These are phyloP conservation scores for Myotis daubentonii DNA, from an alignment of 2,797 vertebrate species.

Conservation along the genomic window DNA sequence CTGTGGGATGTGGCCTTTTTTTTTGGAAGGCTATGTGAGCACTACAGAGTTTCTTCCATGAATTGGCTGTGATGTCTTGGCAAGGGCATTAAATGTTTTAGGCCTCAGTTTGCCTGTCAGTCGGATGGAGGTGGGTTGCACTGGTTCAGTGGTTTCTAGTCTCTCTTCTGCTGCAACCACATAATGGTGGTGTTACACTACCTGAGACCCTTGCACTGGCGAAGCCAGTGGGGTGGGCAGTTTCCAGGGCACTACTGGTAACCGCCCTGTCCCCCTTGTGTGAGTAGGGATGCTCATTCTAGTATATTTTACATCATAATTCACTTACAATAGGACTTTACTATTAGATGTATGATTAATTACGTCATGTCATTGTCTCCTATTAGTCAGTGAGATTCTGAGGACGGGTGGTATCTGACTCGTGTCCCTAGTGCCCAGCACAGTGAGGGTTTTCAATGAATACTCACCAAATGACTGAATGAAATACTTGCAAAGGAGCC, in stretches of 20 bases:
- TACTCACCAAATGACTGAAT: background rate
- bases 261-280: background rate
- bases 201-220: background rate
- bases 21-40: background rate
- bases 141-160: background rate
- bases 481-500: background rate
- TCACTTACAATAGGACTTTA: background rate
- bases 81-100: background rate
- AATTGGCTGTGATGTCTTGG: background rate
- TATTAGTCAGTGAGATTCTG: background rate
- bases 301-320: background rate
- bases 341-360: background rate
- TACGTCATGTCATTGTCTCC: background rate
- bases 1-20: background rate
- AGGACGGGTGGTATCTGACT: background rate
- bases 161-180: background rate
- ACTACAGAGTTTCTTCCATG: background rate
- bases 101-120: background rate
- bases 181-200: background rate
- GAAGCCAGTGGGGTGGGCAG: background rate
- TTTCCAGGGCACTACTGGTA: background rate
- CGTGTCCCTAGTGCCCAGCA: background rate
- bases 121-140: background rate
- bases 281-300: background rate
- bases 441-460: background rate